phyloP scores from a whole-genome alignment of 2,888 invertebrate genomes.

The Orthosia incerta region DNA sequence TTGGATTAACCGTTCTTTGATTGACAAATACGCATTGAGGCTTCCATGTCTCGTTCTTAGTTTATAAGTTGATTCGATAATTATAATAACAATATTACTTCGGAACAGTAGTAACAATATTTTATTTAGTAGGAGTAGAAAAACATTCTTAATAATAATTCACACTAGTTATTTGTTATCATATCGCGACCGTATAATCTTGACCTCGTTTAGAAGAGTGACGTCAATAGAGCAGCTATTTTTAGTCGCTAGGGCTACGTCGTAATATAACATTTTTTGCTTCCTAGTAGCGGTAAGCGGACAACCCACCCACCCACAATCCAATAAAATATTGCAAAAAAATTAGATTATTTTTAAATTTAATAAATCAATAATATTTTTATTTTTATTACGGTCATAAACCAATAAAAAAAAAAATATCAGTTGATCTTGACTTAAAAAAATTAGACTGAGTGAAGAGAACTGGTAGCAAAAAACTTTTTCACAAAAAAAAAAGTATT shows the following conservation, averaged over 20 bases:
- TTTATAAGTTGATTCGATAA: not conserved
- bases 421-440: not conserved
- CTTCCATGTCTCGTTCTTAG: not conserved
- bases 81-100: not conserved
- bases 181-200: conserved; percentile 2
- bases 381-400: not conserved
- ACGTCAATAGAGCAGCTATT: conserved; percentile 39
- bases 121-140: not conserved
- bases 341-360: not conserved
- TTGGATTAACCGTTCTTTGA: no score
- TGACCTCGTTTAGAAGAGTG: conserved; percentile 37
- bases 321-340: not conserved
- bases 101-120: no score
- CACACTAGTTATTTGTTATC: not conserved
- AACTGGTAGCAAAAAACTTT: not conserved
- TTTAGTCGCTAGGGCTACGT: conserved; percentile 14
- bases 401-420: not conserved
- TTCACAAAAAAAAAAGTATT: not conserved
- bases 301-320: not conserved
- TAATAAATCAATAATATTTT: not conserved
- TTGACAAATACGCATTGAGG: no score
- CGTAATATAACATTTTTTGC: conserved; percentile 6
- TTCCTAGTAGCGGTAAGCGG: conserved; percentile 5
- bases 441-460: not conserved
- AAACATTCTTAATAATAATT: conserved; percentile 12